These are phyloP conservation scores for Eumerus sabulonum DNA, from an alignment of 2,888 invertebrate species.

Conservation along the genomic window DNA sequence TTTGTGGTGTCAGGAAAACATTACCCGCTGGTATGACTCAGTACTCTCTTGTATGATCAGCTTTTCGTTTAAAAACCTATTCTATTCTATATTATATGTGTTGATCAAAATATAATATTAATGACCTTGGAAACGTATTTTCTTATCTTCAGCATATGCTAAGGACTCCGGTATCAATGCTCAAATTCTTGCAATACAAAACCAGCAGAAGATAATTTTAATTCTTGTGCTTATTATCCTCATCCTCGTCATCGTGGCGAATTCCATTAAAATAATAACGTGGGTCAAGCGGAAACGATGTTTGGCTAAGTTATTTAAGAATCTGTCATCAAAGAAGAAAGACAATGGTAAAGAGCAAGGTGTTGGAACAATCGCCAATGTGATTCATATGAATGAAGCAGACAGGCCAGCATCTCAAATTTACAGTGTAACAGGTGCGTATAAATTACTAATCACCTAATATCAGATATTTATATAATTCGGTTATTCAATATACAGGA, in stretches of 20 bases:
- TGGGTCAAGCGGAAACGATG: slow-evolving; percentile 73
- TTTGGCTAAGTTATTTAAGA: slow-evolving; percentile 70
- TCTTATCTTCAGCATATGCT: slow-evolving; percentile 70
- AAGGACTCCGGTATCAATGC: slow-evolving; percentile 71
- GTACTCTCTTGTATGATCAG: no score
- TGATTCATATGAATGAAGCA: slow-evolving; percentile 74
- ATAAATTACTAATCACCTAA: neutral
- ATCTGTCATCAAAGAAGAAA: slow-evolving; percentile 71
- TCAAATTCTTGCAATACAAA: slow-evolving; percentile 73
- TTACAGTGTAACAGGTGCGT: slow-evolving; percentile 76
- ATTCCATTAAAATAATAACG: slow-evolving; percentile 71
- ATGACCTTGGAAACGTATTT: no score
- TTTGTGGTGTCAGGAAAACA: no score
- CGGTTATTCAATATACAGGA: slow-evolving; percentile 74
- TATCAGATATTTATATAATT: neutral
- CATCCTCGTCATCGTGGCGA: slow-evolving; percentile 72
- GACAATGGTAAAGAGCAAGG: slow-evolving; percentile 73
- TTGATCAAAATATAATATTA: no score
- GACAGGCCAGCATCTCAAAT: slow-evolving; percentile 76
- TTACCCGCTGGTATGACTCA: no score
- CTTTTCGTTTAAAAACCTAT: no score
- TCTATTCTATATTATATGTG: no score
- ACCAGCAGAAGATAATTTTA: slow-evolving; percentile 72
- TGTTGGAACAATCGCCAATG: slow-evolving; percentile 75
- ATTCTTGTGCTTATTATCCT: slow-evolving; percentile 73